Evolutionary conservation across 2,797 vertebrate species (phyloP).

Genomic region (Typhlichthys eigenmanni): DNA sequence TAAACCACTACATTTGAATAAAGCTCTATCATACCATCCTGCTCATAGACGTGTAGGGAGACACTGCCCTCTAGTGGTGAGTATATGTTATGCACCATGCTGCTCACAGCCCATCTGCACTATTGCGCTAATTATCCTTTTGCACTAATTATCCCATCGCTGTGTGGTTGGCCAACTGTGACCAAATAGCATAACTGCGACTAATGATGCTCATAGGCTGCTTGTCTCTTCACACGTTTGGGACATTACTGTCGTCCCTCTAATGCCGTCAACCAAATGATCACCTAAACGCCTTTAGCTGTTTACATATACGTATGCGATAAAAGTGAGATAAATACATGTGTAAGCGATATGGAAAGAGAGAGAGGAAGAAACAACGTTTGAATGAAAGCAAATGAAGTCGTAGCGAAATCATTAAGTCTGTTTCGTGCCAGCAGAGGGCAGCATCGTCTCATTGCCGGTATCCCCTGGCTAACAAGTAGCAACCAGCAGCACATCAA

Average conservation of each 20-base stretch:
- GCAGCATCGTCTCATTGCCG: slow-evolving; percentile 58
- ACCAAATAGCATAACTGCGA: no score
- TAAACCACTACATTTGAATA: no score
- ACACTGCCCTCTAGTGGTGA: slow-evolving; percentile 56
- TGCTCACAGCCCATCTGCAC: slow-evolving; percentile 2
- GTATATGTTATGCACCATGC: slow-evolving; percentile 9
- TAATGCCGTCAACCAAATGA: no score
- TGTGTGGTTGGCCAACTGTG: neutral
- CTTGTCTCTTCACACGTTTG: neutral
- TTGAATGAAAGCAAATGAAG: neutral
- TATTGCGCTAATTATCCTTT: neutral
- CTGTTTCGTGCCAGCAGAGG: slow-evolving; percentile 57
- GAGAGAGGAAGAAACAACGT: neutral
- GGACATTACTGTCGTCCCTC: no score
- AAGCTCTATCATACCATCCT: no score
- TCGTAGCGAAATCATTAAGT: no score
- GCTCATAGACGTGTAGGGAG: slow-evolving; percentile 26
- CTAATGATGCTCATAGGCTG: neutral
- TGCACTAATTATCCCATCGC: neutral
- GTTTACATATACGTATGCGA: no score
- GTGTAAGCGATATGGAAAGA: neutral
- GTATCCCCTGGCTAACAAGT: neutral
- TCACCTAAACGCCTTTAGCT: no score
- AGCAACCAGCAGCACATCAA: slow-evolving; percentile 3
- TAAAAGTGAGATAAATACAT: neutral